Evolutionary conservation across 1,140 invertebrate genomes (phyloP).

Genomic region (Cryptotermes secundus): DNA sequence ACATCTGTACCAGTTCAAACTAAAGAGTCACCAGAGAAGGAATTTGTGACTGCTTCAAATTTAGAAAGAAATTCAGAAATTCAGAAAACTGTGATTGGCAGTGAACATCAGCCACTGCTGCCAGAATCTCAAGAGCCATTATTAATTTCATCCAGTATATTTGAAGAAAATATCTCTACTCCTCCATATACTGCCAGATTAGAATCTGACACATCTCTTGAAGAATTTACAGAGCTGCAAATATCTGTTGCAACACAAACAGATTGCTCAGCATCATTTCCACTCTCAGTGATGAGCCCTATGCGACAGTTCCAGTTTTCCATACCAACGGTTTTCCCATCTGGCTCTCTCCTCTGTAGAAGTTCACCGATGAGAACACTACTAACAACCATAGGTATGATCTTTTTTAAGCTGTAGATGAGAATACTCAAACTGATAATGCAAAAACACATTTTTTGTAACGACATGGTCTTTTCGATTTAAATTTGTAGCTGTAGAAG

Average conservation of each 20-base stretch:
- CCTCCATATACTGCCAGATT: not conserved
- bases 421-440: not conserved
- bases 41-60: not conserved
- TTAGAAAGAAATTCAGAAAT: not conserved
- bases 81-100: not conserved
- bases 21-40: not conserved
- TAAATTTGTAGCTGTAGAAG: no score
- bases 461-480: no score
- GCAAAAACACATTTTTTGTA: constrained; percentile 7
- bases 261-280: not conserved
- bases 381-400: constrained; percentile 34
- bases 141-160: not conserved
- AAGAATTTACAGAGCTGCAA: not conserved
- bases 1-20: not conserved
- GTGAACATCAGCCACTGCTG: not conserved
- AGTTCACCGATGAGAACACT: constrained; percentile 45
- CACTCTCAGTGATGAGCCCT: not conserved
- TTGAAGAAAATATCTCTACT: not conserved
- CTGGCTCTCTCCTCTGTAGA: constrained; percentile 27
- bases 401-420: not conserved
- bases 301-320: constrained; percentile 34
- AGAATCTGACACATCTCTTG: not conserved
- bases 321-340: constrained; percentile 25
- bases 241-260: constrained; percentile 8
- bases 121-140: not conserved